Base-by-base conservation (phyloP, 2,888 invertebrate species). In the Eupelmus urozonus region DNA sequence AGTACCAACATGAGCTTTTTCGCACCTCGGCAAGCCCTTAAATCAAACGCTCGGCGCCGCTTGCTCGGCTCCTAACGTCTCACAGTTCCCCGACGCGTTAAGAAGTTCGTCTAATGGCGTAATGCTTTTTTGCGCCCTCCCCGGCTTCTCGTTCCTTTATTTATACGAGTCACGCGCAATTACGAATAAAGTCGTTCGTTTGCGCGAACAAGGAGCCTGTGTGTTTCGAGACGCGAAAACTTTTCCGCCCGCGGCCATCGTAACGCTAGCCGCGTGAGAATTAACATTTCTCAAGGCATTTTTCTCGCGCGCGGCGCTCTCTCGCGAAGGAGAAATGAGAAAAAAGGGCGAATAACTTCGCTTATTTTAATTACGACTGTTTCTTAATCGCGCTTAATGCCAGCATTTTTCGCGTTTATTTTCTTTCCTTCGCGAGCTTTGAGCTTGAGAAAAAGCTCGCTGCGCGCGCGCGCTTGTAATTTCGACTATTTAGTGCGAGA, bases 361-460 rank as follows among this genome's bases (percentile, higher is more conserved):
- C 72, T 79, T 73, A 59, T 79, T 76, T 76, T 79, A 76, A 79
- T 79, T 79, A 73, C 63, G 76, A 73, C 76, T 65, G 76, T 73
- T 76, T 73, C 63, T 72, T 73, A 76, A 76, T 79, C 72, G 34
- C 62, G 3, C 57, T 65, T 65, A 72, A 77, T 42, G n/a, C 42
- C 16, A 42, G 20, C 53, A 62, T 76, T 76, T 76, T 71, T 49
- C 57, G 7, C 45, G 42, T 72, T 72, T 42, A 42, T 53, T 72
- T 72, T 71, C 18, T 23, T 53, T 51, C 29, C 23, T 29, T 1
- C 1, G 40, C 16, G 40, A 42, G 29, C 59, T 70, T 60, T 2
- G 20, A 45, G 29, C 7, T 13, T 23, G 27, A n/a, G 20, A 7
- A 45, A 16, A 13, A 45, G 16, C 9, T 20, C 16, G 2, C 16